phyloP scores from a whole-genome alignment of 1,140 invertebrate genomes.

The Lepidotrigona ventralis region DNA sequence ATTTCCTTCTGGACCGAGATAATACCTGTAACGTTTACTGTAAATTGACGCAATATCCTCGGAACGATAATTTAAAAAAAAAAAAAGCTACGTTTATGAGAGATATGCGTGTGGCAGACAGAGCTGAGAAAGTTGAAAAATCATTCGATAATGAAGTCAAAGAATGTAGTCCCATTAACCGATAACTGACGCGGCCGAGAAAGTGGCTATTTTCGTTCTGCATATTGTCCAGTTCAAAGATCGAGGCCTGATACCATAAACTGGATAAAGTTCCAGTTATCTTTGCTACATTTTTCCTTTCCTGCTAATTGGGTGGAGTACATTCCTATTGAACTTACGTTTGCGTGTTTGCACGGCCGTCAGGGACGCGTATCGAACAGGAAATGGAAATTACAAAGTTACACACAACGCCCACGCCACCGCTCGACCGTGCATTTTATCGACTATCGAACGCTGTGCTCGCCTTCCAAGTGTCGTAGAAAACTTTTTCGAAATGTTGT shows the following conservation, averaged over 20 bases:
- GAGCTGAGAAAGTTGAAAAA: no score
- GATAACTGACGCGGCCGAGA: not conserved
- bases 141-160: not conserved
- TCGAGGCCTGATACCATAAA: not conserved
- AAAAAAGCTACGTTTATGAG: no score
- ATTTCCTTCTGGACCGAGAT: no score
- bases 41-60: no score
- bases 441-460: not conserved
- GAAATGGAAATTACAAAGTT: constrained; percentile 28
- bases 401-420: not conserved
- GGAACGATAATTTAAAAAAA: no score
- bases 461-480: not conserved
- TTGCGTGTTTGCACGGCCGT: not conserved
- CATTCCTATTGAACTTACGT: not conserved
- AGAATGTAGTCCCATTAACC: not conserved
- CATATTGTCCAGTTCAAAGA: not conserved
- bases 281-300: not conserved
- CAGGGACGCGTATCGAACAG: not conserved
- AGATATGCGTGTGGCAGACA: no score
- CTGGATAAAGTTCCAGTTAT: not conserved
- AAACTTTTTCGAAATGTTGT: no score
- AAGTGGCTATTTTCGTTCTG: not conserved
- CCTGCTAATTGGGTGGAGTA: not conserved
- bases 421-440: constrained; percentile 21
- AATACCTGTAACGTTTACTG: no score